phyloP scores from a whole-genome alignment of 2,113 vertebrate genomes.

The Oryctolagus cuniculus region DNA sequence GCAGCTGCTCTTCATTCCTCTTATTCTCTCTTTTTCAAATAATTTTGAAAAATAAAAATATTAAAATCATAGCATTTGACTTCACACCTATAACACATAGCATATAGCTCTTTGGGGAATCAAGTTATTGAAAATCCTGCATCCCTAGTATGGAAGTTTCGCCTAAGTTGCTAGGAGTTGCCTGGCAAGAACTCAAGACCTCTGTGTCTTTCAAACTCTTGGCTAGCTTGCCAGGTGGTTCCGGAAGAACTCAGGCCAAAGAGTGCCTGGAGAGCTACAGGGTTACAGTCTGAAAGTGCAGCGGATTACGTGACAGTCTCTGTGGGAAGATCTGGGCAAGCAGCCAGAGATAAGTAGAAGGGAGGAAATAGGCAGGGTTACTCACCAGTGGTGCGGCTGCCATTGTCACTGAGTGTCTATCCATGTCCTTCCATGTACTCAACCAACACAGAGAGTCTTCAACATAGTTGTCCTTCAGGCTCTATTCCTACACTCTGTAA shows the following conservation, averaged over 20 bases:
- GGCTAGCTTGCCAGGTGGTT: not conserved
- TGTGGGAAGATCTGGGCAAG: not conserved
- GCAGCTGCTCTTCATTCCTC: no score
- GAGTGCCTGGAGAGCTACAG: not conserved
- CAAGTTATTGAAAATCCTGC: not conserved
- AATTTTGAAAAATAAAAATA: no score
- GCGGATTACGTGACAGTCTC: not conserved
- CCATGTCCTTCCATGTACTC: constrained; percentile 88
- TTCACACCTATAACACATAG: not conserved
- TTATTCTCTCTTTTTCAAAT: no score
- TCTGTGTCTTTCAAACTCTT: constrained; percentile 25
- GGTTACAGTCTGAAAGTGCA: not conserved
- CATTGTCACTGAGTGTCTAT: constrained; percentile 86
- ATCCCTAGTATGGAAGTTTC: not conserved
- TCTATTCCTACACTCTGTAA: constrained; percentile 85
- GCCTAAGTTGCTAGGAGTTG: constrained; percentile 25
- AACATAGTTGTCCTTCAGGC: constrained; percentile 86
- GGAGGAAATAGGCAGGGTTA: constrained; percentile 75
- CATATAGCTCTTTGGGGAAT: not conserved
- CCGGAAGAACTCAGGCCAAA: not conserved
- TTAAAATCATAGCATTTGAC: not conserved
- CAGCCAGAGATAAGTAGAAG: not conserved
- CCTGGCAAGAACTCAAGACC: constrained; percentile 5
- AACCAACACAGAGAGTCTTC: constrained; percentile 85
- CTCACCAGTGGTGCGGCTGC: constrained; percentile 85